Base-by-base conservation (phyloP, 2,888 invertebrate species). In the Calameuta idolon region DNA sequence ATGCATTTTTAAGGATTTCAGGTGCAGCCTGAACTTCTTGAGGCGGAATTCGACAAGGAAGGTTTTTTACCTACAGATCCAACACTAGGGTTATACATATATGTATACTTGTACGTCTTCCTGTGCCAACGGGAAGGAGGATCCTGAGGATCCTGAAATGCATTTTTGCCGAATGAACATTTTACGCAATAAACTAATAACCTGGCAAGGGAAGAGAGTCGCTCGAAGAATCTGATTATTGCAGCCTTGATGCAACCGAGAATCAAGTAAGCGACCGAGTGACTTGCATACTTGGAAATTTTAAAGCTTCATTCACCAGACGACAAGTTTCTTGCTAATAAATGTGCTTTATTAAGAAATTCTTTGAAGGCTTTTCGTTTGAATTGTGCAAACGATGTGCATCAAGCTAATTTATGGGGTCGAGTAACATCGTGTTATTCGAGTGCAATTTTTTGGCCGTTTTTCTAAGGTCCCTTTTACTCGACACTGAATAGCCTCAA, bases 141-240 rank as follows among this genome's bases (percentile, higher is more conserved):
- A 55, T 5, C 23, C 9, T 23, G 4, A 1, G 23, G 0, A 55
- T 5, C 23, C 9, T 23, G 23, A 55, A 15, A 55, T 71, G 31
- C 71, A 71, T 71, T 71, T 71, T 71, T 15, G 71, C 12, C 31
- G 31, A 71, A 11, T 31, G 12, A 31, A 71, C 12, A 23, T 34
- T 75, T 68, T 76, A 73, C 76, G 76, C 78, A 73, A 77, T 78
- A 74, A 30, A 74, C 15, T 79, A 73, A 77, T 78, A 74, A 30
- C 75, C 15, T 77, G 77, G 75, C 71, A 77, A 78, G 77, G 82
- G 73, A 76, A 73, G 80, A 79, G 81, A 85, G 80, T 82, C 81
- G 81, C 84, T 80, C 81, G 84, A 88, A 85, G 89, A 90, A 89
- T 89, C 87, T 85, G 86, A 89, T 90, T 88, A 90, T 88, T 87